Base-by-base conservation (phyloP, 1,140 invertebrate genomes). In the Pomacea maculata region DNA sequence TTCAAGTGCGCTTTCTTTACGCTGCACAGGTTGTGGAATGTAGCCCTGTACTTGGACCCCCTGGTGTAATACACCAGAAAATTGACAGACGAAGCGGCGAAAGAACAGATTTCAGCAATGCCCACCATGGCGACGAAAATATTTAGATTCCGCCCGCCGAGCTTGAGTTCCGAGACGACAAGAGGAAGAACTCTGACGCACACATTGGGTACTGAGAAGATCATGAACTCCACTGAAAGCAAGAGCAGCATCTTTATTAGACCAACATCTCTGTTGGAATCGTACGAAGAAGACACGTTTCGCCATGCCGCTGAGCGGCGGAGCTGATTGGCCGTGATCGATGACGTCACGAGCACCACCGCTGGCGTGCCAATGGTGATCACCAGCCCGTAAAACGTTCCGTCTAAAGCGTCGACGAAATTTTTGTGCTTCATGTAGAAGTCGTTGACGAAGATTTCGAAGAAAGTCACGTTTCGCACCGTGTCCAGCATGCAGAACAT, bases 51-150 rank as follows among this genome's bases (percentile, higher is more conserved):
- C 34, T 63, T 76, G 21, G 75, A 29, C 0, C 75, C 75, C n/a
- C 57, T 76, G 75, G 64, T 64, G 25, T 65, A 76, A 34, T 76
- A 76, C 21, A 76, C 75, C 25, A 76, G 64, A 34, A 76, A 76
- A 19, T 76, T 76, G 54, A 76, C 75, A 65, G 9, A 15, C 17
- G 75, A 64, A 57, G 55, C 64, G 10, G 34, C 34, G 61, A 25
- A 65, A 29, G 25, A 25, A 34, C 14, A 76, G 21, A 45, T 19
- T 15, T 65, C n/a, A 14, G 3, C 8, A 3, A 76, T 15, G 34
- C 75, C 45, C 54, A 76, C 12, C 34, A 76, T n/a, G 34, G 34
- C 1, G 19, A 64, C 45, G n/a, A 76, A 29, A 10, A 34, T 25
- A 15, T 76, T 76, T 1, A 14, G 54, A 11, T 29, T 34, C 8